Evolutionary conservation across 2,797 vertebrate genomes (phyloP).

Genomic region (Poeciliopsis paucimaculata): DNA sequence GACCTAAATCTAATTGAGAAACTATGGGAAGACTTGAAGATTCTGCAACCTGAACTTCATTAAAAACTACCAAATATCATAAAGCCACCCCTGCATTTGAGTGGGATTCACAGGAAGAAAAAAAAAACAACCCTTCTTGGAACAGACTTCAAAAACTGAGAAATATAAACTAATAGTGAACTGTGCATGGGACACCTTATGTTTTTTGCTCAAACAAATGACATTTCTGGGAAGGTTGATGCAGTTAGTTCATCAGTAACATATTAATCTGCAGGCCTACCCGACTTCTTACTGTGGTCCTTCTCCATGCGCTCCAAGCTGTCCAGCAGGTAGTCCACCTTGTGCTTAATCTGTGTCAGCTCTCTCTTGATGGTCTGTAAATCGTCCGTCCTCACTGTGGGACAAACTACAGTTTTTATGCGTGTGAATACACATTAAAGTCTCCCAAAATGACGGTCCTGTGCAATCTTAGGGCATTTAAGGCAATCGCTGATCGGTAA

Average conservation of each 20-base stretch:
- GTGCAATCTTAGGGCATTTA: not conserved
- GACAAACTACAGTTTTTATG: not conserved
- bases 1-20: too few species aligned
- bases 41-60: too few species aligned
- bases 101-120: not conserved
- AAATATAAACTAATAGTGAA: not conserved
- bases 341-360: slow-evolving; percentile 90
- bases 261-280: slow-evolving; percentile 47
- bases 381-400: slow-evolving; percentile 86
- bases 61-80: not conserved
- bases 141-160: not conserved
- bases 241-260: not conserved
- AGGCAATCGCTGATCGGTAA: not conserved
- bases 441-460: not conserved
- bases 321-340: slow-evolving; percentile 89
- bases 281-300: slow-evolving; percentile 86
- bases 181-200: not conserved
- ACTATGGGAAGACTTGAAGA: too few species aligned
- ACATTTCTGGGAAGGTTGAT: not conserved
- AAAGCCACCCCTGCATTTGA: not conserved
- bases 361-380: slow-evolving; percentile 90
- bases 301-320: slow-evolving; percentile 89
- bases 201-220: not conserved
- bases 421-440: not conserved
- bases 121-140: not conserved